Base-by-base conservation (phyloP, 2,888 invertebrate species). In the Lycophotia porphyrea region DNA sequence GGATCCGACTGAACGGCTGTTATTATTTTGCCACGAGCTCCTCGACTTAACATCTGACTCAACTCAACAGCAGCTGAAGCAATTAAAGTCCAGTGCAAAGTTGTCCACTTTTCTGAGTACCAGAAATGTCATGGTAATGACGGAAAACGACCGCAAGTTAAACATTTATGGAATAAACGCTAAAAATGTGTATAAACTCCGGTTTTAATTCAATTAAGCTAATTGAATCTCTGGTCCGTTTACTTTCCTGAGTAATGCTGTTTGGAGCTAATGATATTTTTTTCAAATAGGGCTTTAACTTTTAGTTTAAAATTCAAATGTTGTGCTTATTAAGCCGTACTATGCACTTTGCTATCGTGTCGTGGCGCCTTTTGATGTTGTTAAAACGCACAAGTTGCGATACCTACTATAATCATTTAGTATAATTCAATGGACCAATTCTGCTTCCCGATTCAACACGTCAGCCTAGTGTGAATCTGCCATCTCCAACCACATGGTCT, bases 131-230 rank as follows among this genome's bases (percentile, higher is more conserved):
- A 58, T 1, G 34, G 21, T 52, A 69, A 73, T 52, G 31, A 13
- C 27, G n/a, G 8, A 42, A 61, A 83, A 69, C 42, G 66, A 60
- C 83, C 70, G 15, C 61, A 64, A 74, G 39, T 68, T 60, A 79
- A 74, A 84, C 74, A 61, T 81, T 81, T 61, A 70, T 34, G 66
- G 44, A 39, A 83, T 79, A 55, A 74, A 65, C 64, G 64, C 64
- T 49, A 79, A 84, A 81, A 81, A 74, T 74, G 74, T 74, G 67
- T 55, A 74, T 71, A 60, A 79, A 70, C 15, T 79, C 44, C 31
- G 24, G 58, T 71, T 79, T 74, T 71, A 64, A 74, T 74, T 64
- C 55, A 81, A 81, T 81, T 68, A 81, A 42, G 39, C 66, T 73
- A 81, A 78, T 78, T 73, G 66, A 67, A 74, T 70, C 52, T 65